Evolutionary conservation across 2,888 invertebrate genomes (phyloP).

Genomic region (Lacanobia wlatinum): DNA sequence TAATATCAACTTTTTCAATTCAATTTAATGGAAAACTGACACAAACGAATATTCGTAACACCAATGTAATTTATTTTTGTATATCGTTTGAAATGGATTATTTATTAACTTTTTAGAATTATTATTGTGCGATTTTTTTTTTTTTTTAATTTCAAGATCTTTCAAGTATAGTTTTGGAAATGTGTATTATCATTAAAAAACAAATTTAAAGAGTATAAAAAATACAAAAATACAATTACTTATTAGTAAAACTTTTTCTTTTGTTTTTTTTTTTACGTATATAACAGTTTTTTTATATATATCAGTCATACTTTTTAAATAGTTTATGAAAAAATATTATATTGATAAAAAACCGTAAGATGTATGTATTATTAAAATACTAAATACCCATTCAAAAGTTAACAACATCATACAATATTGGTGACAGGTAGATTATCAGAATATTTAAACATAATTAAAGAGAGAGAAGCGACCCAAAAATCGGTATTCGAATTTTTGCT

Average conservation of each 20-base stretch:
- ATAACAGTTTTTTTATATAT: not conserved
- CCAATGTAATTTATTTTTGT: constrained; percentile 42
- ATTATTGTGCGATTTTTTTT: not conserved
- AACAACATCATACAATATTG: no score
- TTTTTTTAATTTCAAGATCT: not conserved
- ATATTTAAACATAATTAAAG: no score
- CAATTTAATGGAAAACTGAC: constrained; percentile 11
- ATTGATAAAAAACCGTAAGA: no score
- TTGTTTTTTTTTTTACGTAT: not conserved
- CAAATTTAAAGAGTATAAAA: not conserved
- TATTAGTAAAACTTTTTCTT: not conserved
- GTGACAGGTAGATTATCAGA: no score
- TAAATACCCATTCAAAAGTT: no score
- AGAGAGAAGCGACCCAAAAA: not conserved
- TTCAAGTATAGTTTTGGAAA: not conserved
- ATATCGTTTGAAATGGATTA: constrained; percentile 26
- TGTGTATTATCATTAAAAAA: not conserved
- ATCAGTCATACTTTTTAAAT: no score
- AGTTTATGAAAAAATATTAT: no score
- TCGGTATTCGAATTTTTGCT: not conserved
- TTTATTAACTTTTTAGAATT: constrained; percentile 3
- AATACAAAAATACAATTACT: no score
- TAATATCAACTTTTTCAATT: constrained; percentile 14
- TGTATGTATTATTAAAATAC: no score
- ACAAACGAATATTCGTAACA: constrained; percentile 24